These are phyloP conservation scores for Trachymyrmex cornetzi DNA, from an alignment of 1,140 invertebrate genomes.

Conservation along the genomic window DNA sequence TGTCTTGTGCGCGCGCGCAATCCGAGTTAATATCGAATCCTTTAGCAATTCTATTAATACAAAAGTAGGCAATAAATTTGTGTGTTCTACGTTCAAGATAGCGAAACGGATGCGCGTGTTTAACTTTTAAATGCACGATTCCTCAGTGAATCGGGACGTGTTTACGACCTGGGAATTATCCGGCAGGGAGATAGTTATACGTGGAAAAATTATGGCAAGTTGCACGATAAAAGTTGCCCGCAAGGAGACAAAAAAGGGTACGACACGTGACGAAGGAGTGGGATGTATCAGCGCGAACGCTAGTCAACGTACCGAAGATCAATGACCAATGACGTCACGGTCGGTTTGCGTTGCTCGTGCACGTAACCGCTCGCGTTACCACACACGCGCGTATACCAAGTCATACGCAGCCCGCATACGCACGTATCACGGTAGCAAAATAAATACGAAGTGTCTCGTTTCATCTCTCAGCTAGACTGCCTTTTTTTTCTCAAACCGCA, in stretches of 20 bases:
- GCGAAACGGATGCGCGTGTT: not conserved
- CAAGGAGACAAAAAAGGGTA: not conserved
- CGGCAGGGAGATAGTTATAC: not conserved
- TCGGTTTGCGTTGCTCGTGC: conserved; percentile 47
- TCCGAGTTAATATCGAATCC: not conserved
- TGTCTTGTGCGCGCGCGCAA: not conserved
- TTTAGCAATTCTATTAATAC: conserved; percentile 1
- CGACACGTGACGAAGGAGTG: not conserved
- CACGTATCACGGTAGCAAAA: not conserved
- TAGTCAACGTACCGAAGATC: conserved; percentile 64
- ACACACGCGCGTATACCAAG: not conserved
- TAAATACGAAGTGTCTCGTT: not conserved
- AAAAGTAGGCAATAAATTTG: conserved; percentile 19
- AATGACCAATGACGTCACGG: conserved; percentile 69
- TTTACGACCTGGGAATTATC: conserved; percentile 28
- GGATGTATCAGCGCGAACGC: not conserved
- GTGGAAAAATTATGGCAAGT: conserved; percentile 26
- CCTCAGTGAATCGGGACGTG: conserved; percentile 5
- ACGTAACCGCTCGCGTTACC: conserved; percentile 31
- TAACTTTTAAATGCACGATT: conserved; percentile 3
- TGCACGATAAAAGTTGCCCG: not conserved
- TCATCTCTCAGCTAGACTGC: not conserved
- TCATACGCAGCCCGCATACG: conserved; percentile 18
- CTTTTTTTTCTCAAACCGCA: conserved; percentile 25
- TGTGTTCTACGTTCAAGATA: conserved; percentile 9